phyloP scores from a whole-genome alignment of 1,140 invertebrate genomes.

The Drosophila pachea region DNA sequence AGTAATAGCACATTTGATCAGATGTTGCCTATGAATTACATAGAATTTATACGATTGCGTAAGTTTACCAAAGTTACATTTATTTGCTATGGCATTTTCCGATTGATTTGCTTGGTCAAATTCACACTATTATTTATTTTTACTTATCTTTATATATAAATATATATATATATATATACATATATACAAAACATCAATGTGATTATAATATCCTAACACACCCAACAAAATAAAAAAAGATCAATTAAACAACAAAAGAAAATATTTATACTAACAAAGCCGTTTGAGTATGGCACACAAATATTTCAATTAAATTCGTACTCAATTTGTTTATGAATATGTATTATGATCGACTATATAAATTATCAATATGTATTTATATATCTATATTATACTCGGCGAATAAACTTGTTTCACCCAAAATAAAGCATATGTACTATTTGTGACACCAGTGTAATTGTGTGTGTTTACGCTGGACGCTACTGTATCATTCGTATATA shows the following conservation, averaged over 20 bases:
- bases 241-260: constrained; percentile 44
- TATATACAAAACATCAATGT: constrained; percentile 60
- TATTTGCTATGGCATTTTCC: constrained; percentile 56
- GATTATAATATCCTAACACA: constrained; percentile 57
- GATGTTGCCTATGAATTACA: constrained; percentile 18
- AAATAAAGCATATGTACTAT: constrained; percentile 16
- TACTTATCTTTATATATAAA: constrained; percentile 17
- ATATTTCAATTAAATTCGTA: constrained; percentile 52
- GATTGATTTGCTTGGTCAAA: constrained; percentile 45
- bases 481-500: background rate
- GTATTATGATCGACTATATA: constrained; percentile 64
- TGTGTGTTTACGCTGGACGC: background rate
- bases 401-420: constrained; percentile 44
- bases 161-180: constrained; percentile 22
- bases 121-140: constrained; percentile 61
- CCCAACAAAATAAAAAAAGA: constrained; percentile 24
- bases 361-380: constrained; percentile 46
- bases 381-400: constrained; percentile 34
- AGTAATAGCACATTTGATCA: constrained; percentile 15
- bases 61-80: constrained; percentile 74
- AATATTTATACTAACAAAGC: constrained; percentile 56
- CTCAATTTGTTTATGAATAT: constrained; percentile 62
- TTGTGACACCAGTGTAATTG: constrained; percentile 2
- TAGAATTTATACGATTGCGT: constrained; percentile 72
- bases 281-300: constrained; percentile 49